These are phyloP conservation scores for Coccyzus lansbergi DNA, from an alignment of 2,797 vertebrate species.

Conservation along the genomic window DNA sequence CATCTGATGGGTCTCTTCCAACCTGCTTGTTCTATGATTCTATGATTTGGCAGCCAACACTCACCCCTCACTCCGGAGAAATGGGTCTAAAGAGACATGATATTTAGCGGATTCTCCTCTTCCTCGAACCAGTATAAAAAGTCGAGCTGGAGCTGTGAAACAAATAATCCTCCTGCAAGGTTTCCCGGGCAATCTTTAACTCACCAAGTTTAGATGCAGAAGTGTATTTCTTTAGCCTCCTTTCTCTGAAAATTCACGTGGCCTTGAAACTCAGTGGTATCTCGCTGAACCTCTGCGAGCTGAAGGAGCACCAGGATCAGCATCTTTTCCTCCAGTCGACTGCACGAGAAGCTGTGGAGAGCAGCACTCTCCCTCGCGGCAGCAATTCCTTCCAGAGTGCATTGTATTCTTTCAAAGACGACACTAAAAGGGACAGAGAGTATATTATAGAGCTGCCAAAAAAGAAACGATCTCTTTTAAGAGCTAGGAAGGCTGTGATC, in stretches of 20 bases:
- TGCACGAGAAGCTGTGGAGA: not conserved
- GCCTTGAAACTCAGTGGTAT: not conserved
- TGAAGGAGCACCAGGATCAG: not conserved
- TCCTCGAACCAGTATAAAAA: not conserved
- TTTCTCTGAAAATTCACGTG: fast-evolving
- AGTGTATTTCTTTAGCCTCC: not conserved
- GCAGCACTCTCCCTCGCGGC: not conserved
- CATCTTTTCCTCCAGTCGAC: not conserved
- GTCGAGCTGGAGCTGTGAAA: not conserved
- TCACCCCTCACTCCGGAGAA: not conserved
- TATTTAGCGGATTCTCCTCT: not conserved
- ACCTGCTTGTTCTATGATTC: no score
- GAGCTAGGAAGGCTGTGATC: slow-evolving; percentile 10
- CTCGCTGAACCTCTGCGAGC: not conserved
- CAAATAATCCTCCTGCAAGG: not conserved
- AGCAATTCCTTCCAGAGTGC: not conserved
- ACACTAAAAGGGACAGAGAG: not conserved
- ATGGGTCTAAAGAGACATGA: not conserved
- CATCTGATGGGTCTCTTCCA: no score
- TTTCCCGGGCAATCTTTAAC: not conserved
- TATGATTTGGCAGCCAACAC: not conserved
- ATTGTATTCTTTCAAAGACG: not conserved
- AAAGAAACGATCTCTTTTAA: slow-evolving; percentile 1
- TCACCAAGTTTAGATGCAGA: not conserved
- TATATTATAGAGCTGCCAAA: not conserved